A percentile compares a stretch with the other conserved stretches of the same genome.
Conservation (phyloP, 2,888 invertebrate species). For the Hyposoter dolosus region DNA sequence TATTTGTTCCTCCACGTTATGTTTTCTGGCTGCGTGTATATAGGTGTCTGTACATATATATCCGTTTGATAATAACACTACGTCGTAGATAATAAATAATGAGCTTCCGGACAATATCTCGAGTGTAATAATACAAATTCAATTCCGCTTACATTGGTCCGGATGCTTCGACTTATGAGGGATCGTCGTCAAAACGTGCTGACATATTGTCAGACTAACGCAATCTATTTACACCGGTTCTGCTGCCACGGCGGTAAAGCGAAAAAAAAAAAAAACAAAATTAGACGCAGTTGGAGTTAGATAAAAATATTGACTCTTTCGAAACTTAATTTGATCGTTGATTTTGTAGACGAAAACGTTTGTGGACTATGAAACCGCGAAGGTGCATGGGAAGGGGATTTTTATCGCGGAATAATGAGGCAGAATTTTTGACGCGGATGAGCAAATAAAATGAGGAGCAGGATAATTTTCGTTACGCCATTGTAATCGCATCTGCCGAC, state of each 20-base stretch:
- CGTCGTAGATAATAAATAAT: slow-evolving; percentile 53
- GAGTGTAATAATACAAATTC: slow-evolving; percentile 38
- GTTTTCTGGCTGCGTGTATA: neutral
- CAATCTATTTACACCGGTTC: neutral
- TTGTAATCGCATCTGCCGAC: neutral
- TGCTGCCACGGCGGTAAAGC: neutral
- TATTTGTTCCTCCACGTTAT: slow-evolving; percentile 5
- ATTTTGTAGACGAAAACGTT: neutral
- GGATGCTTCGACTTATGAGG: slow-evolving; percentile 12
- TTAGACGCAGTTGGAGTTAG: neutral
- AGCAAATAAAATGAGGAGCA: neutral
- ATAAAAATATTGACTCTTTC: neutral
- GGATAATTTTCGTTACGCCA: neutral
- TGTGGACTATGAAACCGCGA: neutral
- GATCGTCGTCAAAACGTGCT: slow-evolving; percentile 44
- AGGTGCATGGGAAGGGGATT: neutral
- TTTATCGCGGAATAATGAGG: neutral
- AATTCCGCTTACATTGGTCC: slow-evolving; percentile 35
- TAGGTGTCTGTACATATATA: neutral
- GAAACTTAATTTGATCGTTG: neutral
- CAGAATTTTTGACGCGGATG: neutral
- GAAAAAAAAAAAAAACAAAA: neutral
- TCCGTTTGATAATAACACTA: slow-evolving; percentile 20
- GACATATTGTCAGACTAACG: neutral
- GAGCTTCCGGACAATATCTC: slow-evolving; percentile 56